These are phyloP conservation scores for Temnothorax rugatulus DNA, from an alignment of 2,888 invertebrate species.

Conservation along the genomic window DNA sequence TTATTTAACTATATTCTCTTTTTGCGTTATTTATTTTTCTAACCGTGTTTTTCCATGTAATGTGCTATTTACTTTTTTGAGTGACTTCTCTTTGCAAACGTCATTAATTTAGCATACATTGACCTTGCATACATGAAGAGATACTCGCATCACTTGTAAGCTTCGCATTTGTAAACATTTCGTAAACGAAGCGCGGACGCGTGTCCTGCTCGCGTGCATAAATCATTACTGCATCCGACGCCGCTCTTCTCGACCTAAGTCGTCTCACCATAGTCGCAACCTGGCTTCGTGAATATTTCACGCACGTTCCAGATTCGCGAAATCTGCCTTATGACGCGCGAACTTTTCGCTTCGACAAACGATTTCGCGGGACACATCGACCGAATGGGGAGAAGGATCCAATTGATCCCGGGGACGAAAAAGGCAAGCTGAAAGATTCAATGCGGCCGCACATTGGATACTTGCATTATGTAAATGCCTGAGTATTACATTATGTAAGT, in stretches of 20 bases:
- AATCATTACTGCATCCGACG: conserved; percentile 59
- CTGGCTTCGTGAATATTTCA: conserved; percentile 66
- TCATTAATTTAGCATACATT: background rate
- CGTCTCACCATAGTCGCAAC: background rate
- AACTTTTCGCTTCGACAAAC: conserved; percentile 31
- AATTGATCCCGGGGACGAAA: conserved; percentile 41
- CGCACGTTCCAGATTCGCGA: conserved; percentile 59
- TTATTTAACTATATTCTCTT: background rate
- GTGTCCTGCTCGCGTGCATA: conserved; percentile 55
- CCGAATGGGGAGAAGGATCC: background rate
- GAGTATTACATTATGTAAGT: conserved; percentile 58
- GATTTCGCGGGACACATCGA: conserved; percentile 21
- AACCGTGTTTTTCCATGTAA: background rate
- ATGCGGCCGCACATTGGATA: conserved; percentile 38
- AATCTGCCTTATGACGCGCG: conserved; percentile 51
- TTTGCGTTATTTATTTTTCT: background rate
- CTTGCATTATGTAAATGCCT: conserved; percentile 55
- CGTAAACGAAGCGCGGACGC: conserved; percentile 45
- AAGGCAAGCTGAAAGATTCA: conserved; percentile 45
- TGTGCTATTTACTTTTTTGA: background rate
- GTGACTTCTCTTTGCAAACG: background rate
- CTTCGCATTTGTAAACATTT: conserved; percentile 32
- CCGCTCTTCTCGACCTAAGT: background rate
- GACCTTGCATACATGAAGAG: background rate
- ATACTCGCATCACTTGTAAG: background rate